Percentiles rank a stretch among this genome's conserved stretches.
phyloP scores from a whole-genome alignment of 2,888 invertebrate species.

The Graphium colonna region DNA sequence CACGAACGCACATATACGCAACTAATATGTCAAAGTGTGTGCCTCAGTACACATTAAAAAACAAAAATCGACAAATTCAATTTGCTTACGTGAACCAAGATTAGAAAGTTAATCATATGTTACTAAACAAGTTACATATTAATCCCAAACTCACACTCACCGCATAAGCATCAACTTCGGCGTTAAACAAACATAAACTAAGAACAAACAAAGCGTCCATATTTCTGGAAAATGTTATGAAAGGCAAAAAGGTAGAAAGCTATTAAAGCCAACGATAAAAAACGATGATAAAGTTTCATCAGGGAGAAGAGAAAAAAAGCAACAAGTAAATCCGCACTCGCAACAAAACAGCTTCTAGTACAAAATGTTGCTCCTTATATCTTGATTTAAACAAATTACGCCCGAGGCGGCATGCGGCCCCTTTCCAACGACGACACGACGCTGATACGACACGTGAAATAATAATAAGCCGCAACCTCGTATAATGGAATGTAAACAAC shows the following conservation, averaged over 20 bases:
- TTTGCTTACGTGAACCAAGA: not conserved
- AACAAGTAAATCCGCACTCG: conserved; percentile 21
- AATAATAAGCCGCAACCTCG: too few relatives aligned
- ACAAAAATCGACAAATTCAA: not conserved
- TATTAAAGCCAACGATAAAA: conserved; percentile 19
- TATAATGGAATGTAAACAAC: too few relatives aligned
- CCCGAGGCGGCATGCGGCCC: conserved; percentile 34
- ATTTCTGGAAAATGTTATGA: conserved; percentile 3
- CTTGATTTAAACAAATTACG: conserved; percentile 59
- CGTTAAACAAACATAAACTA: too few relatives aligned
- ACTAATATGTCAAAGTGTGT: too few relatives aligned
- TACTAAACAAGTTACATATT: not conserved
- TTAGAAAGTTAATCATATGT: not conserved
- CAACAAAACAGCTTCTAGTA: too few relatives aligned
- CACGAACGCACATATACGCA: too few relatives aligned
- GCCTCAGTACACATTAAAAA: too few relatives aligned
- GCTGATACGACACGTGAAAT: too few relatives aligned
- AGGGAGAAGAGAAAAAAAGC: conserved; percentile 19
- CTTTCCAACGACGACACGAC: conserved; percentile 27
- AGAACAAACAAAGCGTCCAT: not conserved
- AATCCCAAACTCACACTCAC: conserved; percentile 1
- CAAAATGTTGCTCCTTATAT: too few relatives aligned
- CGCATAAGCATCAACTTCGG: conserved; percentile 2
- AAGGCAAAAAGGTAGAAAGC: conserved; percentile 4
- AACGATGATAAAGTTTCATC: conserved; percentile 15